phyloP scores from a whole-genome alignment of 2,113 vertebrate species.

The Semicossyphus pulcher region DNA sequence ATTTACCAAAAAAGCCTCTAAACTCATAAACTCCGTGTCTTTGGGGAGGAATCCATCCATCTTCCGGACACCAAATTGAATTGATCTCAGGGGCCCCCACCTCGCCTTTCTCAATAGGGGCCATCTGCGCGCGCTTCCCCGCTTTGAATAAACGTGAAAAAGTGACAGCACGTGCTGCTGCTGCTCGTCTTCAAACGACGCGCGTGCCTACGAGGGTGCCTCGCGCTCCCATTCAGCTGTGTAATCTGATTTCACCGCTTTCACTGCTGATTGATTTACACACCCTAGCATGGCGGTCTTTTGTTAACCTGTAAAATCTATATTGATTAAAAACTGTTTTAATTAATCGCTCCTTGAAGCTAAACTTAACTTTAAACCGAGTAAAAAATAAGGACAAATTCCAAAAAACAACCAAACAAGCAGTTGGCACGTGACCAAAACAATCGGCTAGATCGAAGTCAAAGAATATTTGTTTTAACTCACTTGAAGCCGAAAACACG shows the following conservation, averaged over 20 bases:
- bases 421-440: too few species aligned
- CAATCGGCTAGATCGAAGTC: too few species aligned
- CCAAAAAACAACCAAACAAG: background rate
- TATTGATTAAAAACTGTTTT: constrained; percentile 12
- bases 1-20: constrained; percentile 71
- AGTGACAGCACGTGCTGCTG: constrained; percentile 67
- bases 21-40: constrained; percentile 80
- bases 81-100: constrained; percentile 71
- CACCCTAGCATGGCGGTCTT: background rate
- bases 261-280: constrained; percentile 64
- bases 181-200: constrained; percentile 24
- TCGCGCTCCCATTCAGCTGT: constrained; percentile 43
- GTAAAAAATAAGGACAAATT: background rate
- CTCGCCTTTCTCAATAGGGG: constrained; percentile 69
- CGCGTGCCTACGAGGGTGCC: constrained; percentile 48
- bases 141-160: constrained; percentile 65
- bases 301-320: constrained; percentile 12
- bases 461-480: too few species aligned
- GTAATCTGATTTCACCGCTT: constrained; percentile 66
- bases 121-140: constrained; percentile 78
- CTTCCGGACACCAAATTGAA: constrained; percentile 81
- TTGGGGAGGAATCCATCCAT: constrained; percentile 79
- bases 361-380: background rate
- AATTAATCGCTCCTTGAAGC: background rate
- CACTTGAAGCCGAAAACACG: background rate